These are phyloP conservation scores for Hippocampus kuda DNA, from an alignment of 2,797 vertebrate species.

Conservation along the genomic window DNA sequence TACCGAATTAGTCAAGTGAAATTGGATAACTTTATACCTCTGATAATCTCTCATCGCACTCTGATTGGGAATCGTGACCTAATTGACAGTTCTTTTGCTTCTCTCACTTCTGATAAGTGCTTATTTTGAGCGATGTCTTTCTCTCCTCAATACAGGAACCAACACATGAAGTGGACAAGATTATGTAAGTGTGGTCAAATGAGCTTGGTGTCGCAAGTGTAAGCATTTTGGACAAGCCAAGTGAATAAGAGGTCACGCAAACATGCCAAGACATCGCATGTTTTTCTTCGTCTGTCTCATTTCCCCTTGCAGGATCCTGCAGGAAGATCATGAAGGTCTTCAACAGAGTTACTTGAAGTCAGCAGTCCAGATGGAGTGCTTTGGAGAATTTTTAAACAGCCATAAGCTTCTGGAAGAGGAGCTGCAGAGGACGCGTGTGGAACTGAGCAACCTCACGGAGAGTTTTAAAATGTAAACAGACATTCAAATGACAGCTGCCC, in stretches of 20 bases:
- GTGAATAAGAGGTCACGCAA: not conserved
- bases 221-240: not conserved
- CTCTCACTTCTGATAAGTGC: too few species aligned
- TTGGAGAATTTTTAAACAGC: slow-evolving; percentile 65
- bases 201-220: too few species aligned
- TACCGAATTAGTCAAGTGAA: too few species aligned
- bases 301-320: slow-evolving; percentile 44
- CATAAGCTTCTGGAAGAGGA: slow-evolving; percentile 64
- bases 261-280: not conserved
- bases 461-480: slow-evolving; percentile 58
- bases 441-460: slow-evolving; percentile 61
- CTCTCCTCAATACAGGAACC: slow-evolving; percentile 47
- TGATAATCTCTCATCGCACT: too few species aligned
- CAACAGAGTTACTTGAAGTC: slow-evolving; percentile 62
- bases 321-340: slow-evolving; percentile 63
- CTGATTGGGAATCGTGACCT: too few species aligned
- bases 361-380: slow-evolving; percentile 60
- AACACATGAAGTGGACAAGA: slow-evolving; percentile 44
- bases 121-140: not conserved
- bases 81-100: too few species aligned
- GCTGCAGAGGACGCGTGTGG: slow-evolving; percentile 62
- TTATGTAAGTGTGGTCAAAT: slow-evolving; percentile 57
- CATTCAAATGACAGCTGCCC: not conserved
- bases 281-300: not conserved
- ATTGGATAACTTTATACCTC: too few species aligned